Conservation (phyloP, 1,140 invertebrate species). For the Drosophila lacertosa region DNA sequence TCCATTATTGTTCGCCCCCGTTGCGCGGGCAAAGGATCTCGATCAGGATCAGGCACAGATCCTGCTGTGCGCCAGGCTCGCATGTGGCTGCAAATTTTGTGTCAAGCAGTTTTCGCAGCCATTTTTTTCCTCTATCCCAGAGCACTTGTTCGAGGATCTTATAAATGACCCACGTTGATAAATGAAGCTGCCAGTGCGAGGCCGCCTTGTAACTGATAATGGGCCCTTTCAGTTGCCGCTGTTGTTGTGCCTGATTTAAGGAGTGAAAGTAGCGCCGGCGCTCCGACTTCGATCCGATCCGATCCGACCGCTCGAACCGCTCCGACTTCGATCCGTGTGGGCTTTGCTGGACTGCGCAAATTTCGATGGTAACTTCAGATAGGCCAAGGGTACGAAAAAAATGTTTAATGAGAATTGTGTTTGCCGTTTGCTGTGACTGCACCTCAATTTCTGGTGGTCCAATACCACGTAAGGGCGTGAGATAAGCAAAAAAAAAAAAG, state of each 20-base stretch:
- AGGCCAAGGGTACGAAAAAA: constrained; percentile 34
- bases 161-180: constrained; percentile 79
- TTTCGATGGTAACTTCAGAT: constrained; percentile 34
- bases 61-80: constrained; percentile 62
- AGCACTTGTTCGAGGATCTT: constrained; percentile 45
- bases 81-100: constrained; percentile 53
- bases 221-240: constrained; percentile 34
- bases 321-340: constrained; percentile 35
- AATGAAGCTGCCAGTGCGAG: constrained; percentile 56
- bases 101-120: constrained; percentile 58
- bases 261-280: constrained; percentile 76
- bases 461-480: constrained; percentile 20
- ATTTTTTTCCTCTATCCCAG: background rate
- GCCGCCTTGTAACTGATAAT: constrained; percentile 60
- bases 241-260: constrained; percentile 11
- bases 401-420: constrained; percentile 25
- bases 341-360: constrained; percentile 40
- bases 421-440: background rate
- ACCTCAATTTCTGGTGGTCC: constrained; percentile 63
- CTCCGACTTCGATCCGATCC: too few species aligned
- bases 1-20: constrained; percentile 68
- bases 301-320: too few species aligned
- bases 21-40: constrained; percentile 57
- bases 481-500: constrained; percentile 49
- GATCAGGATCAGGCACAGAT: constrained; percentile 41